Conservation (phyloP, 53 echinoderm and acorn worm species). For the Paracentrotus lividus region DNA sequence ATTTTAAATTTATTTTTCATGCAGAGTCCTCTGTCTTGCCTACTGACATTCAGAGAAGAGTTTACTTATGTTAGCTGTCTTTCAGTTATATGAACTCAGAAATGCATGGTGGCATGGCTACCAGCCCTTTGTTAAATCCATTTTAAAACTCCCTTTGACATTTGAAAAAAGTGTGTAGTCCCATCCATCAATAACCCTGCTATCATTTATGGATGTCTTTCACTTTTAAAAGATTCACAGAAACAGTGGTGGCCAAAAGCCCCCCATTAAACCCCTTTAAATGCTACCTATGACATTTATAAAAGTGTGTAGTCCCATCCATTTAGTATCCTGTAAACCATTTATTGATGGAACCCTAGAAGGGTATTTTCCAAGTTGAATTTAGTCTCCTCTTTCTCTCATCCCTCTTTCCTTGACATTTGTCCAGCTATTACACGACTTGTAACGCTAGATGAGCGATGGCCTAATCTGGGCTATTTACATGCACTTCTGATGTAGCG, state of each 20-base stretch:
- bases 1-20: too few species aligned
- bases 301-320: constrained; percentile 40
- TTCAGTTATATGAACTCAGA: too few species aligned
- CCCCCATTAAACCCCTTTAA: background rate
- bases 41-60: too few species aligned
- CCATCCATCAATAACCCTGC: too few species aligned
- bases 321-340: constrained; percentile 12
- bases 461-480: constrained; percentile 40
- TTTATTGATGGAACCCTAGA: constrained; percentile 36
- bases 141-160: too few species aligned
- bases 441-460: constrained; percentile 25
- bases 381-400: background rate
- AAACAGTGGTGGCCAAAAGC: background rate
- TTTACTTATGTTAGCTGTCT: too few species aligned
- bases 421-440: background rate
- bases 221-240: background rate
- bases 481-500: constrained; percentile 29
- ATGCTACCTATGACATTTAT: constrained; percentile 2
- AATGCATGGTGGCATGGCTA: too few species aligned
- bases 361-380: background rate
- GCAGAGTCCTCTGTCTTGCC: too few species aligned
- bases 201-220: background rate
- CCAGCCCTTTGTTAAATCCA: too few species aligned
- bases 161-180: too few species aligned
- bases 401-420: constrained; percentile 21